Evolutionary conservation across 2,888 invertebrate species (phyloP), one percentile per base, ranked within the genome.

Genomic region (Strigamia maritima): DNA sequence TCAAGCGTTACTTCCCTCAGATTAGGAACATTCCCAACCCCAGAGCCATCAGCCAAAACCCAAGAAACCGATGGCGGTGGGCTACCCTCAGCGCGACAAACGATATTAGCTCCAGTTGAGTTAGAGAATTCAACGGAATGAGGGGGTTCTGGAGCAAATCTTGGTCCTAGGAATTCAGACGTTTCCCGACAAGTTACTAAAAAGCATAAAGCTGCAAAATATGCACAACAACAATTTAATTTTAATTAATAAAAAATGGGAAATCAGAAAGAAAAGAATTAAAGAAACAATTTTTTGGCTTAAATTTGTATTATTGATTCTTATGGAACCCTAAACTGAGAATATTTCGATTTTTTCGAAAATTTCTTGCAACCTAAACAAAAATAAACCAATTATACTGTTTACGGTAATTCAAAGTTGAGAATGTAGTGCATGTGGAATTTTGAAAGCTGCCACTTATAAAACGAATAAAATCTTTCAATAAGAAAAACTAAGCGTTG

Each of bases 1-100:
- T 86, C 76, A 26, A 40, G 40, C 76, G 16, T 31, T 16, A 31
- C 40, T 40, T 76, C 38, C 40, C 76, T 35, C 24, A 76, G 40
- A 40, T 22, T 40, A 31, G 38, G 40, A 40, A 76, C 76, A 40
- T 40, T 22, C 10, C 22, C 76, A 26, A 40, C 76, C 38, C 24
- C 38, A 40, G 19, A 40, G 16, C 76, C 76, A 22, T 76, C 76
- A 16, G 40, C 38, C 40, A 76, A 76, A 3, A 76, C 19, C 76
- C 76, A 76, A 35, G 35, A 31, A 40, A 76, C 40, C 14, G 76
- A n/a, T 16, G 76, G 76, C 16, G 6, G 35, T 38, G 76, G 76
- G 16, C n/a, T 76, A 0, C 76, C 76, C 19, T 26, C 22, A n/a
- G 76, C 76, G 6, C 38, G 4, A 40, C 76, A 76, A 26, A 19